These are phyloP conservation scores for Cebidichthys violaceus DNA, from an alignment of 2,113 vertebrate species.

Conservation along the genomic window DNA sequence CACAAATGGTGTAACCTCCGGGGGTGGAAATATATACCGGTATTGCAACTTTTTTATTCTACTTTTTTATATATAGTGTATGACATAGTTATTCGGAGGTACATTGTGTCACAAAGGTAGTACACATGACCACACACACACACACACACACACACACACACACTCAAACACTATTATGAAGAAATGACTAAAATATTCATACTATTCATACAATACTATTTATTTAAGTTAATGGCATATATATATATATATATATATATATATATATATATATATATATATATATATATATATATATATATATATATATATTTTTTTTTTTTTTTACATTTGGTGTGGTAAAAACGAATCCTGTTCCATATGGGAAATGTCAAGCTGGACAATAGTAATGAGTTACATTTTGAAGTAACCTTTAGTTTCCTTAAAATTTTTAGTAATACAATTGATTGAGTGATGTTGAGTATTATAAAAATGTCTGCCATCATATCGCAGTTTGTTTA, in stretches of 20 bases:
- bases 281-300: too few relatives aligned
- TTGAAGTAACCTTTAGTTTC: background rate
- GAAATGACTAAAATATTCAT: background rate
- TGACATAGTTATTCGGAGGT: slow-evolving; percentile 5
- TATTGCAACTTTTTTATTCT: slow-evolving; percentile 12
- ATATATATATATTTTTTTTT: too few relatives aligned
- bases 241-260: too few relatives aligned
- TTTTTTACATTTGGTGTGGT: background rate
- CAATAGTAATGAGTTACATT: background rate
- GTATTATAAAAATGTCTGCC: background rate
- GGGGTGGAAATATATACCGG: slow-evolving; percentile 37
- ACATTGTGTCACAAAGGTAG: slow-evolving; percentile 21
- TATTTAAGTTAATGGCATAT: background rate
- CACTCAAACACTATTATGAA: background rate
- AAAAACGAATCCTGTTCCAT: background rate
- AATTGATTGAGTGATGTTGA: background rate
- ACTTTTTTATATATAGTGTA: too few relatives aligned
- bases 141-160: background rate
- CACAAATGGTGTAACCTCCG: slow-evolving; percentile 45
- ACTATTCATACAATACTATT: background rate
- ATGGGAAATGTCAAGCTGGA: background rate
- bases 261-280: too few relatives aligned
- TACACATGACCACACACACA: background rate
- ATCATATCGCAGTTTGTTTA: background rate
- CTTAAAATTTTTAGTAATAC: background rate